These are phyloP conservation scores for Tursiops truncatus DNA, from an alignment of 2,113 vertebrate genomes.

Conservation along the genomic window DNA sequence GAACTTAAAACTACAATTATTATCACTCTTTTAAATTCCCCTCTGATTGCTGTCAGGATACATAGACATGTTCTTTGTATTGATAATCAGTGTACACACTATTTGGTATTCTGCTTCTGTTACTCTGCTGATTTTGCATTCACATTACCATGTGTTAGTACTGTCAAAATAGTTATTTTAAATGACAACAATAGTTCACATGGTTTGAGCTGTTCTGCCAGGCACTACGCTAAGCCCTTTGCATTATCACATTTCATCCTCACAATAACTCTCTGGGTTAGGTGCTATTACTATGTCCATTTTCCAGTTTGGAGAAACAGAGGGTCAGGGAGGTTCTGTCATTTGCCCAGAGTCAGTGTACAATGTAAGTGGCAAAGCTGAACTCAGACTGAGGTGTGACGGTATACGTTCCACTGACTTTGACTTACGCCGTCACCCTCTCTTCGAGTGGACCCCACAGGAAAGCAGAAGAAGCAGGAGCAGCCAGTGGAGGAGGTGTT, in stretches of 20 bases:
- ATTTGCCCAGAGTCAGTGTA: background rate
- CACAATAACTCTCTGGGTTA: background rate
- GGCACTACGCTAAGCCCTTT: background rate
- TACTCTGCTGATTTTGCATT: background rate
- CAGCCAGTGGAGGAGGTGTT: constrained; percentile 81
- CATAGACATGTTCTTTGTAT: background rate
- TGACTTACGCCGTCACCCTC: background rate
- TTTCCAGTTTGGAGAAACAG: background rate
- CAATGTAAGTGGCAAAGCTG: background rate
- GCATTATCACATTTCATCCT: background rate
- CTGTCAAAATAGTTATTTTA: background rate
- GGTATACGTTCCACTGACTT: rapidly evolving
- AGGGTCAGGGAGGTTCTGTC: background rate
- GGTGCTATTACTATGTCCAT: background rate
- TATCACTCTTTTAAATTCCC: background rate
- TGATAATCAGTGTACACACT: background rate
- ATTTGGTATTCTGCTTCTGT: background rate
- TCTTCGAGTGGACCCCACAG: constrained; percentile 65
- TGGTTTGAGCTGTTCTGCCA: background rate
- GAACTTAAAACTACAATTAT: background rate
- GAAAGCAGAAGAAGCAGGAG: constrained; percentile 79
- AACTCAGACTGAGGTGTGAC: background rate
- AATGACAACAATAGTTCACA: background rate
- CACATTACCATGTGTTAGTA: background rate
- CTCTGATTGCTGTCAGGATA: background rate